A percentile compares a stretch with the other conserved stretches of the same genome.
Evolutionary conservation across 2,113 vertebrate species (phyloP).

Genomic region (Pteronura brasiliensis): DNA sequence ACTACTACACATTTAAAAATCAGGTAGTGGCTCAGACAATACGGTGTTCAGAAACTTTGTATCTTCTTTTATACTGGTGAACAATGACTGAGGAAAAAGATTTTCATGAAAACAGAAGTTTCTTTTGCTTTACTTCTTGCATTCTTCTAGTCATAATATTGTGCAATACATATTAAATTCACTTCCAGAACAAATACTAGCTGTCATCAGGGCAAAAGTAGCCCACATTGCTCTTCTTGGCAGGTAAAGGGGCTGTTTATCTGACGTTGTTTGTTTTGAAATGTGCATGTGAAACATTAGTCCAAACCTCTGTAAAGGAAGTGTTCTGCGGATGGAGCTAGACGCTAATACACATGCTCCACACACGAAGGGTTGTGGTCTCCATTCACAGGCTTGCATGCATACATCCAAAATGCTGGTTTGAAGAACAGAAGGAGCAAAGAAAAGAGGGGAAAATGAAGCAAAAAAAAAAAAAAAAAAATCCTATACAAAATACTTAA

Average conservation of each 20-base stretch:
- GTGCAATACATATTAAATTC: background rate
- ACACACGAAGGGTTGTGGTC: slow-evolving; percentile 7
- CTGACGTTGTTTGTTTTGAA: slow-evolving; percentile 37
- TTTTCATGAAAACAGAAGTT: slow-evolving; percentile 32
- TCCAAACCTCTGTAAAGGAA: slow-evolving; percentile 53
- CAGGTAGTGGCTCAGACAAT: background rate
- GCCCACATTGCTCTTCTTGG: background rate
- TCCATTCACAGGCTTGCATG: slow-evolving; percentile 42
- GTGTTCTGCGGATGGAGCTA: slow-evolving; percentile 15
- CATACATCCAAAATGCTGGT: slow-evolving; percentile 37
- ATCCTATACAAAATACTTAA: background rate
- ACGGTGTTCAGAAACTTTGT: background rate
- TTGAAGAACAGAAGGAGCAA: slow-evolving; percentile 25
- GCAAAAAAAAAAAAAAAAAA: background rate
- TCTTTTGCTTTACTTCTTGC: slow-evolving; percentile 54
- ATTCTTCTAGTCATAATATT: slow-evolving; percentile 32
- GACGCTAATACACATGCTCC: slow-evolving; percentile 29
- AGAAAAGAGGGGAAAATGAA: background rate
- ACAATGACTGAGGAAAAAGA: slow-evolving; percentile 36
- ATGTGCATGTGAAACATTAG: slow-evolving; percentile 47
- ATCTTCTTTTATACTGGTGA: slow-evolving; percentile 34
- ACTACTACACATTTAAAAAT: slow-evolving; percentile 28
- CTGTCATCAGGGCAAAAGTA: background rate
- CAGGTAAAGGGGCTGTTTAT: background rate
- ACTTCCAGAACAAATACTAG: slow-evolving; percentile 38